Conservation (phyloP, 2,797 vertebrate genomes). For the Knipowitschia caucasica region DNA sequence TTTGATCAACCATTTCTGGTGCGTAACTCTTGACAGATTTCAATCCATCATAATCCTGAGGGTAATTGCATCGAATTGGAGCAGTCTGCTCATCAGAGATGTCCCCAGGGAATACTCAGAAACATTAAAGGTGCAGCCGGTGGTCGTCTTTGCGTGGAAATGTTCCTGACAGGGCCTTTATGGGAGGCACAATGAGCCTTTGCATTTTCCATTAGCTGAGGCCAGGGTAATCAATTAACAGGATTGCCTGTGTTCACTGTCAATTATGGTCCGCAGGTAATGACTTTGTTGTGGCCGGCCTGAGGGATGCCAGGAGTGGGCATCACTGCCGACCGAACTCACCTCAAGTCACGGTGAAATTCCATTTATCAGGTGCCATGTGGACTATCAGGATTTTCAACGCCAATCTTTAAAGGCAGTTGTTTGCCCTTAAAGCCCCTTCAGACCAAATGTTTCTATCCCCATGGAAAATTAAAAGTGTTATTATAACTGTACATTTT, state of each 20-base stretch:
- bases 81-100: slow-evolving; percentile 6
- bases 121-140: slow-evolving; percentile 25
- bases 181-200: slow-evolving; percentile 45
- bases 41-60: slow-evolving; percentile 13
- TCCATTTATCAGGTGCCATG: slow-evolving; percentile 1
- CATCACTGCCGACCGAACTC: slow-evolving; percentile 22
- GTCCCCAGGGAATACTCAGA: slow-evolving; percentile 10
- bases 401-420: too few relatives aligned
- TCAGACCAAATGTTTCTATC: too few relatives aligned
- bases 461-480: too few relatives aligned
- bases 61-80: slow-evolving; percentile 31
- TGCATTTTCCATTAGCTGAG: slow-evolving; percentile 56
- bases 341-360: slow-evolving; percentile 1
- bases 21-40: slow-evolving; percentile 15
- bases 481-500: too few relatives aligned
- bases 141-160: slow-evolving; percentile 27
- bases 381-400: not conserved
- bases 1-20: slow-evolving; percentile 20
- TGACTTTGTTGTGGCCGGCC: slow-evolving; percentile 45
- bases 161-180: slow-evolving; percentile 34
- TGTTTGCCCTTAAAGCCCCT: too few relatives aligned
- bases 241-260: slow-evolving; percentile 57
- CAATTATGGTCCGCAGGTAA: slow-evolving; percentile 61
- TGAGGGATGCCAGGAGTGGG: slow-evolving; percentile 42
- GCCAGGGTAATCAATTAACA: slow-evolving; percentile 62